phyloP scores from a whole-genome alignment of 1,140 invertebrate genomes.

The Drosophila tristis region DNA sequence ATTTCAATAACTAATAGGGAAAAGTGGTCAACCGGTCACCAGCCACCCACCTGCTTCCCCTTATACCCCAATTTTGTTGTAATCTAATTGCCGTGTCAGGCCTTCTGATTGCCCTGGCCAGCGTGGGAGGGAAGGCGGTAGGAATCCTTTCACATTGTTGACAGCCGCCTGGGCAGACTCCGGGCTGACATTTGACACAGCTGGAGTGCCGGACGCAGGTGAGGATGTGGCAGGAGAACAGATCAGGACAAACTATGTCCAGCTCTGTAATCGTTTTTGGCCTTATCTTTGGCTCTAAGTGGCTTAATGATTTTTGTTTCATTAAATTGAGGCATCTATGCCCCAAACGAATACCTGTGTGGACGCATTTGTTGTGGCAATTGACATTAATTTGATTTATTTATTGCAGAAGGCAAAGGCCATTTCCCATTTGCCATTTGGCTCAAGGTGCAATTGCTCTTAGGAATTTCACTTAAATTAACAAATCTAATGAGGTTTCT shows the following conservation, averaged over 20 bases:
- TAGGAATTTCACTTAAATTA: slow-evolving; percentile 66
- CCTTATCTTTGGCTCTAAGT: slow-evolving; percentile 49
- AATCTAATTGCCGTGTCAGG: slow-evolving; percentile 77
- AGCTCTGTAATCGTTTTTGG: slow-evolving; percentile 42
- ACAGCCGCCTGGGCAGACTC: slow-evolving; percentile 48
- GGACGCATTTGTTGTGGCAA: slow-evolving; percentile 39
- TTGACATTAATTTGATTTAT: slow-evolving; percentile 81
- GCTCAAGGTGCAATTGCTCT: slow-evolving; percentile 56
- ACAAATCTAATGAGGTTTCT: slow-evolving; percentile 72
- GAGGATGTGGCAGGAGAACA: slow-evolving; percentile 4
- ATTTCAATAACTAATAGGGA: slow-evolving; percentile 82
- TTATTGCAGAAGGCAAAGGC: slow-evolving; percentile 56
- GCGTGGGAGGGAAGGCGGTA: slow-evolving; percentile 23
- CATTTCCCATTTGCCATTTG: slow-evolving; percentile 43
- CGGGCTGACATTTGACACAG: slow-evolving; percentile 18
- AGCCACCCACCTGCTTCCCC: neutral
- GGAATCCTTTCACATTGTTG: slow-evolving; percentile 61
- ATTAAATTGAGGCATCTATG: slow-evolving; percentile 57
- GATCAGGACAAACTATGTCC: slow-evolving; percentile 24
- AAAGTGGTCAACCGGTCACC: slow-evolving; percentile 41
- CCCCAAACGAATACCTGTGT: slow-evolving; percentile 6
- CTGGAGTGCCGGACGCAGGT: slow-evolving; percentile 28
- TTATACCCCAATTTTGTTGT: slow-evolving; percentile 45
- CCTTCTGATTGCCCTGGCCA: slow-evolving; percentile 65
- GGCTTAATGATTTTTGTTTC: slow-evolving; percentile 78